A percentile compares a stretch with the other conserved stretches of the same genome.
Evolutionary conservation across 2,797 vertebrate genomes (phyloP).

Genomic region (Geotrypetes seraphini): DNA sequence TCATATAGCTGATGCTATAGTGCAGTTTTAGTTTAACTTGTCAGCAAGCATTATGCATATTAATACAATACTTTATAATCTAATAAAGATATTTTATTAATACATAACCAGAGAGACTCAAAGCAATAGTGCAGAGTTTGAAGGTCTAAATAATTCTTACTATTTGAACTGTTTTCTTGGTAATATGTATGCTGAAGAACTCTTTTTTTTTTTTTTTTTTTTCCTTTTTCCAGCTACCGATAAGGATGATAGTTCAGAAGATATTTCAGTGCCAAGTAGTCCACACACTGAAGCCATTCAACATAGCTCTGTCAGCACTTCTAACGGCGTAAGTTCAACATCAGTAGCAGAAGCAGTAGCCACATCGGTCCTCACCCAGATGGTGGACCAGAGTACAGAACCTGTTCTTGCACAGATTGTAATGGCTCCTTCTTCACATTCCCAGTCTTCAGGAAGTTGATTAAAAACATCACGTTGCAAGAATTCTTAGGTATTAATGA

Average conservation of each 20-base stretch:
- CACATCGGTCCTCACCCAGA: constrained; percentile 61
- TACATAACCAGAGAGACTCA: no score
- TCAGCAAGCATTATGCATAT: no score
- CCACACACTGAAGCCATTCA: constrained; percentile 91
- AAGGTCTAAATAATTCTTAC: no score
- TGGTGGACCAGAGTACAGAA: constrained; percentile 84
- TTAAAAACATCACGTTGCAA: constrained; percentile 42
- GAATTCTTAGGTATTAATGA: constrained; percentile 48
- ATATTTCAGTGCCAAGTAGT: constrained; percentile 85
- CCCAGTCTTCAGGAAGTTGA: constrained; percentile 89
- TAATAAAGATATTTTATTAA: no score
- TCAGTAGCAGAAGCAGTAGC: constrained; percentile 59
- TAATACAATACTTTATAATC: no score
- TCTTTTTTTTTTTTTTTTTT: constrained; percentile 5
- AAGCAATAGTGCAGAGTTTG: no score
- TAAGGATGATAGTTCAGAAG: constrained; percentile 91
- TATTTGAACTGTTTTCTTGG: no score
- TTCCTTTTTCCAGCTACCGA: constrained; percentile 64
- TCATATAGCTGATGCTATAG: no score
- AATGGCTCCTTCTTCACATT: constrained; percentile 54
- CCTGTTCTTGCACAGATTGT: constrained; percentile 60
- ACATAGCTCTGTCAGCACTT: constrained; percentile 97
- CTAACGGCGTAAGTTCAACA: constrained; percentile 87
- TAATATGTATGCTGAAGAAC: no score
- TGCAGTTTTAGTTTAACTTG: no score